These are phyloP conservation scores for Antheraea assamensis DNA, from an alignment of 2,888 invertebrate species.

Conservation along the genomic window DNA sequence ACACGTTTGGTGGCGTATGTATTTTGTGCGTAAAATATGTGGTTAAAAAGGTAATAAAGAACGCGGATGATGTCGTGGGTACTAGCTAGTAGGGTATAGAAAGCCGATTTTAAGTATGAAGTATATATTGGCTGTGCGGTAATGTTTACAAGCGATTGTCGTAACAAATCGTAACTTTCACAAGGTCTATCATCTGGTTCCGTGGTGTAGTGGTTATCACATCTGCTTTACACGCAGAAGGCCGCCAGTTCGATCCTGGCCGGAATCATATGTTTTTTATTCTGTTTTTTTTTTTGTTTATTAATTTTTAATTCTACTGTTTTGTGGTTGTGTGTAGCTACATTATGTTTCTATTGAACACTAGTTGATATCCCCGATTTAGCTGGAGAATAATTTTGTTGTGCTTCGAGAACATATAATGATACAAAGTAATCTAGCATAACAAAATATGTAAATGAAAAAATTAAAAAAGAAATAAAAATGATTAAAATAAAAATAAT, in stretches of 20 bases:
- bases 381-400: not conserved
- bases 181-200: slow-evolving; percentile 65
- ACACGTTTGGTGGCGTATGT: too few species aligned
- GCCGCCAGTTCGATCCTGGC: slow-evolving; percentile 80
- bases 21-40: too few species aligned
- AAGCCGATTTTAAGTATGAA: too few species aligned
- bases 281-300: slow-evolving; percentile 29
- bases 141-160: not conserved
- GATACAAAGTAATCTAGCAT: too few species aligned
- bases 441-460: too few species aligned
- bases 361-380: not conserved
- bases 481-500: too few species aligned
- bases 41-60: too few species aligned
- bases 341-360: not conserved
- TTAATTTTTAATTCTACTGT: not conserved
- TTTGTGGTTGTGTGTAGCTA: not conserved
- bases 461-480: too few species aligned
- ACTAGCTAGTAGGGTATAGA: too few species aligned
- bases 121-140: not conserved
- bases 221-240: slow-evolving; percentile 87
- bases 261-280: slow-evolving; percentile 67
- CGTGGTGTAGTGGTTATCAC: slow-evolving; percentile 95
- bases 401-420: too few species aligned
- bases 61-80: too few species aligned
- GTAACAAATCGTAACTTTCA: not conserved